Base-by-base conservation (phyloP, 2,113 vertebrate genomes). In the Labeo catla region DNA sequence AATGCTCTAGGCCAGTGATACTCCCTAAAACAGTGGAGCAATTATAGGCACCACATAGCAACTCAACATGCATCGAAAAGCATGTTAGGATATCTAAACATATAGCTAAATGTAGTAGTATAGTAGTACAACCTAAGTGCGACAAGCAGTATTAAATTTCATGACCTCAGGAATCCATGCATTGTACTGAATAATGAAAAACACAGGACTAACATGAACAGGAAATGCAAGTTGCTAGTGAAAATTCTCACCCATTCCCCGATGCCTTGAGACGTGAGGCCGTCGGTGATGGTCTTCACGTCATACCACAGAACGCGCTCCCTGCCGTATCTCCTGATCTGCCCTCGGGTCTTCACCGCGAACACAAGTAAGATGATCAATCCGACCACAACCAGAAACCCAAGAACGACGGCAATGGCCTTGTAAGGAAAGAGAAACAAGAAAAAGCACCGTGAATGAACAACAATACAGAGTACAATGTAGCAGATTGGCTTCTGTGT, bases 291-390 rank as follows among this genome's bases (percentile, higher is more conserved):
- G 36, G 93, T 52, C 74, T 87, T 94, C 28, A 93, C 90, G 21
- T 97, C 95, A 88, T 96, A 95, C 97, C 97, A 98, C 43, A 97
- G 89, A 80, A 98, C 93, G n/a, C 95, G 95, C 0, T 93, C 93
- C 34, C 87, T 92, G 61, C 96, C 96, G 91, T 95, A 96, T 2
- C 39, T 89, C 39, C 93, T 88, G 73, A 98, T 96, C 90, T 93
- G 92, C 43, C 91, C 88, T 84, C 97, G 94, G 19, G 96, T 97
- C 91, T 92, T 97, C 66, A 95, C 94, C 2, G 96, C 95, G 91
- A 97, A 98, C 88, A 97, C 95, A 87, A 97, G 93, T 34, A 97
- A 93, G 91, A 98, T 95, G 93, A 96, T 96, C 90, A 98, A 94
- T 79, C 90, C 96, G 21, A 97, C 82, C 11, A 94, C 91, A 76